phyloP scores from a whole-genome alignment of 2,888 invertebrate genomes.

The Luperina testacea region DNA sequence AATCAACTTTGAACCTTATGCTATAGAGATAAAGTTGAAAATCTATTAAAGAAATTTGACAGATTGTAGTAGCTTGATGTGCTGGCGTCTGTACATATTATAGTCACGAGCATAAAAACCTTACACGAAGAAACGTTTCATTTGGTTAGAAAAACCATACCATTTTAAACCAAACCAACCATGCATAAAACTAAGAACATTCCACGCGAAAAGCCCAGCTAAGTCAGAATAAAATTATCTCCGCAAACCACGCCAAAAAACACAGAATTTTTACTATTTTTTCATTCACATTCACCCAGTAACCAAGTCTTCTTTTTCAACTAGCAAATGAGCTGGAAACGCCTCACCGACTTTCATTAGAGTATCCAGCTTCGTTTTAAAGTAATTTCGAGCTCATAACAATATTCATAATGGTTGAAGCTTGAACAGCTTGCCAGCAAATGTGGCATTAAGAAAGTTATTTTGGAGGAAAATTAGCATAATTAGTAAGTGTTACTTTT shows the following conservation, averaged over 20 bases:
- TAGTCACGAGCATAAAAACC: too few species aligned
- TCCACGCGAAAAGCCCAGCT: background rate
- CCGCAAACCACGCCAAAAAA: slow-evolving; percentile 1
- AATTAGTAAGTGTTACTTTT: slow-evolving; percentile 15
- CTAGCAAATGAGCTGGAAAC: slow-evolving; percentile 36
- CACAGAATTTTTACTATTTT: too few species aligned
- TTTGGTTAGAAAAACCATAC: background rate
- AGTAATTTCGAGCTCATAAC: slow-evolving; percentile 45
- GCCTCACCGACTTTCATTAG: slow-evolving; percentile 14
- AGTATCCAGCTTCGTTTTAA: slow-evolving; percentile 38
- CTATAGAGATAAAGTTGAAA: too few species aligned
- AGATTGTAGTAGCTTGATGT: too few species aligned
- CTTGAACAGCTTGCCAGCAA: slow-evolving; percentile 32
- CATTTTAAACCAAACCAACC: background rate
- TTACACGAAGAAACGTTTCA: too few species aligned
- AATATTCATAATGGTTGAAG: slow-evolving; percentile 38
- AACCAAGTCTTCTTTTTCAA: slow-evolving; percentile 26
- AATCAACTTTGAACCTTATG: too few species aligned
- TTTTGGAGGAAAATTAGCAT: slow-evolving; percentile 20
- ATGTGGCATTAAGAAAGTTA: slow-evolving; percentile 11
- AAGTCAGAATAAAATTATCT: slow-evolving; percentile 16
- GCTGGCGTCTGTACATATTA: too few species aligned
- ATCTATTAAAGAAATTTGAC: too few species aligned
- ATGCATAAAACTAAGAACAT: background rate
- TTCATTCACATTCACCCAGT: background rate